These are phyloP conservation scores for Dolichoris vasculosae DNA, from an alignment of 1,140 invertebrate genomes.

Conservation along the genomic window DNA sequence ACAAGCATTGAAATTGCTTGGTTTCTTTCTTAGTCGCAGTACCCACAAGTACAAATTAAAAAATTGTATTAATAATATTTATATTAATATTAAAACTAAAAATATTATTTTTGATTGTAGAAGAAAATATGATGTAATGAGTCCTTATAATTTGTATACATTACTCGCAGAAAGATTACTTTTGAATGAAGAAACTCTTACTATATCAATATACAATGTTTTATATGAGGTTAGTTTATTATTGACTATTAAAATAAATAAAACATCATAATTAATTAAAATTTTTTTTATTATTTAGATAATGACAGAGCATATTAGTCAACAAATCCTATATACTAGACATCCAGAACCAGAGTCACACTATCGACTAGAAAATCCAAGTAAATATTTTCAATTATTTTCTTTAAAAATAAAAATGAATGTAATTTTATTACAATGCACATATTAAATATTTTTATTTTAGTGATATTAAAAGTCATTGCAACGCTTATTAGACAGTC, in stretches of 20 bases:
- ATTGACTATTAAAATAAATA: constrained; percentile 25
- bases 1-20: constrained; percentile 95
- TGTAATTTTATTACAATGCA: constrained; percentile 14
- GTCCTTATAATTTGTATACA: constrained; percentile 97
- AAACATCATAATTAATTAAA: neutral
- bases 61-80: constrained; percentile 22
- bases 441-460: constrained; percentile 61
- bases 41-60: constrained; percentile 89
- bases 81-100: constrained; percentile 15
- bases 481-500: constrained; percentile 97
- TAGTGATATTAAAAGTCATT: constrained; percentile 98
- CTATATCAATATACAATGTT: constrained; percentile 97
- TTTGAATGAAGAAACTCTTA: constrained; percentile 90
- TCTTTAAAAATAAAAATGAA: neutral
- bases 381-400: constrained; percentile 77
- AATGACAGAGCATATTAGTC: constrained; percentile 96
- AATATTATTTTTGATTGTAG: constrained; percentile 74
- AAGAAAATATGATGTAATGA: constrained; percentile 98
- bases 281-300: constrained; percentile 77
- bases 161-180: constrained; percentile 94
- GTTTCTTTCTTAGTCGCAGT: constrained; percentile 95
- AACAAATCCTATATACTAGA: constrained; percentile 92
- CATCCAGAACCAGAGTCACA: constrained; percentile 96
- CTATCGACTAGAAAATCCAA: constrained; percentile 97
- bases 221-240: constrained; percentile 88